Percentiles rank a stretch among this genome's conserved stretches.
Conservation (phyloP, 2,888 invertebrate species). For the Augochlorella aurata region DNA sequence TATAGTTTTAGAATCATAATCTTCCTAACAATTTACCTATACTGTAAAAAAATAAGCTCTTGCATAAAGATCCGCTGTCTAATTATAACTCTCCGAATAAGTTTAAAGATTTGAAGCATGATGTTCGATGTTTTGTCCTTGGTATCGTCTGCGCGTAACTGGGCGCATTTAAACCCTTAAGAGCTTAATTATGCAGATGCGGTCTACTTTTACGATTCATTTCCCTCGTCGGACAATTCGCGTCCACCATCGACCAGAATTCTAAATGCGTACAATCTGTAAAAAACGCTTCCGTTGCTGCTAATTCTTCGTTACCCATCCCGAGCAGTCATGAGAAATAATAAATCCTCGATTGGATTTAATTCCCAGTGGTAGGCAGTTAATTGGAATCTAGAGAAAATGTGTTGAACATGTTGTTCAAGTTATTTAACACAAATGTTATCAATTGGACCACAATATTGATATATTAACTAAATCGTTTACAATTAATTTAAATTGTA, state of each 20-base stretch:
- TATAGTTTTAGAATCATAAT: too few species aligned
- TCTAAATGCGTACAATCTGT: neutral
- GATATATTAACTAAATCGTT: too few species aligned
- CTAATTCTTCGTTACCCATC: neutral
- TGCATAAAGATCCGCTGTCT: too few species aligned
- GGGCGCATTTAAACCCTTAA: neutral
- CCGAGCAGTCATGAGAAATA: neutral
- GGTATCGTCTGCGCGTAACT: neutral
- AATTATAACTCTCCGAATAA: neutral
- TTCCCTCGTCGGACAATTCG: neutral
- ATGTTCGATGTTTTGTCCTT: neutral
- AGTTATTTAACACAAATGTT: too few species aligned
- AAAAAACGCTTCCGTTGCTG: neutral
- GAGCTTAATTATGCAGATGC: neutral
- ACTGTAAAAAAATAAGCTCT: too few species aligned
- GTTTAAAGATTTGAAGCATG: neutral
- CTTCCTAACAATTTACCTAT: too few species aligned
- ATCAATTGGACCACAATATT: too few species aligned
- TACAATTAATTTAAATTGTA: too few species aligned
- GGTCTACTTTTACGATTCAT: neutral
- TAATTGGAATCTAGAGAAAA: too few species aligned
- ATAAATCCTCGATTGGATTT: too few species aligned
- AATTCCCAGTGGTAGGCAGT: too few species aligned
- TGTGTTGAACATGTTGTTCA: too few species aligned
- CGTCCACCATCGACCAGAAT: neutral